Base-by-base conservation (phyloP, 2,888 invertebrate species). In the Leucophenga montana region DNA sequence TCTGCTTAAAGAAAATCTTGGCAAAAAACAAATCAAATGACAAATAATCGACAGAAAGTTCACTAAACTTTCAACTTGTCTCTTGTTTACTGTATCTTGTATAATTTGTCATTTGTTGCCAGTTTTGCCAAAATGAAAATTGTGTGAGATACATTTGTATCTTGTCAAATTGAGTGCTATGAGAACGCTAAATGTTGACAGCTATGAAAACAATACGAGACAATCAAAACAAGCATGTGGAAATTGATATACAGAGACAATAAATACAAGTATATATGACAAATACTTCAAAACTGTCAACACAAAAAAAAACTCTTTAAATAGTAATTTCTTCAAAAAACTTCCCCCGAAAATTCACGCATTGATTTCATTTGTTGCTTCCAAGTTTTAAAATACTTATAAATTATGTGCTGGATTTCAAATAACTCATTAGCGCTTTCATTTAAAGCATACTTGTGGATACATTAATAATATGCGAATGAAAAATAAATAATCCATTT, bases 31-130 rank as follows among this genome's bases (percentile, higher is more conserved):
- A 5, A 50, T 8, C 5, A 50, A 50, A 2, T 18, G 50, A 50
- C 50, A 50, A 18, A 11, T 50, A 39, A 6, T 11, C 50, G n/a
- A 50, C 50, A 50, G 46, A 5, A 64, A 64, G 62, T 64, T 64
- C 62, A 64, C 27, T 48, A 18, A 64, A 64, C 62, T 64, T 64
- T 48, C n/a, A 20, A 64, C 46, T 48, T n/a, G n/a, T n/a, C n/a
- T n/a, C n/a, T n/a, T n/a, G n/a, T n/a, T n/a, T n/a, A 5, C 8
- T 33, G 33, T 33, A 33, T 33, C 33, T 33, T 39, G 27, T 27
- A 46, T 48, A 64, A 64, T 64, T 64, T 64, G 62, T 61, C 61
- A 61, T 39, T 61, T 59, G 18, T 50, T 39, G 31, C 33, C n/a
- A 33, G n/a, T 14, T 33, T 33, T 39, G 39, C 27, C 27, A 27